Base-by-base conservation (phyloP, 2,113 vertebrate species). In the Engystomops pustulosus region DNA sequence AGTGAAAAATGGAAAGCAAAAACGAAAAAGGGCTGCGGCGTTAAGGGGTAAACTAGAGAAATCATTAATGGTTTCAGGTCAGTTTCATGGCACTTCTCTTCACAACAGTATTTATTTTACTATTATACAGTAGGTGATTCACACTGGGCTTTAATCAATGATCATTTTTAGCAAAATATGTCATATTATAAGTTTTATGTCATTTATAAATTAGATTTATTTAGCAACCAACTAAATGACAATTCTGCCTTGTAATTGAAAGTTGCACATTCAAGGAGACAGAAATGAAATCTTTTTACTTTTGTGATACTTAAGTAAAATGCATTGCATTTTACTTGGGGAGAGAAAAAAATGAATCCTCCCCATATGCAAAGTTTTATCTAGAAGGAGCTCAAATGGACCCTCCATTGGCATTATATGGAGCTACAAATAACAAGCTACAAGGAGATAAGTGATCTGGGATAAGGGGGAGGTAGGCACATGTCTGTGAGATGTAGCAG, bases 11-110 rank as follows among this genome's bases (percentile, higher is more conserved):
- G n/a, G n/a, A n/a, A n/a, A n/a, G n/a, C n/a, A n/a, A n/a, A n/a
- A n/a, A n/a, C n/a, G n/a, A n/a, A n/a, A n/a, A n/a, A n/a, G n/a
- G n/a, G n/a, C n/a, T n/a, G n/a, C n/a, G n/a, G n/a, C n/a, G n/a
- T n/a, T n/a, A n/a, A n/a, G n/a, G n/a, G n/a, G n/a, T n/a, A n/a
- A n/a, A n/a, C 71, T 44, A 32, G n/a, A n/a, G 30, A 30, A 41
- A 51, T 77, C 41, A 67, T 84, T 75, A 77, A 84, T 67, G 41
- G 44, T 75, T 67, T 77, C 20, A 67, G n/a, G 60, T 77, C 60
- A 68, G 53, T 67, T 77, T 10, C 32, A 15, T n/a, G 2, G 15
- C 15, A 44, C 38, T 76, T n/a, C 67, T 67, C 27, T 25, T 62
- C 60, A 49, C 36, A 83, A 67, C 32, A 49, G 20, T 51, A 49